phyloP scores from a whole-genome alignment of 2,113 vertebrate species.

The Nyctibius bracteatus region DNA sequence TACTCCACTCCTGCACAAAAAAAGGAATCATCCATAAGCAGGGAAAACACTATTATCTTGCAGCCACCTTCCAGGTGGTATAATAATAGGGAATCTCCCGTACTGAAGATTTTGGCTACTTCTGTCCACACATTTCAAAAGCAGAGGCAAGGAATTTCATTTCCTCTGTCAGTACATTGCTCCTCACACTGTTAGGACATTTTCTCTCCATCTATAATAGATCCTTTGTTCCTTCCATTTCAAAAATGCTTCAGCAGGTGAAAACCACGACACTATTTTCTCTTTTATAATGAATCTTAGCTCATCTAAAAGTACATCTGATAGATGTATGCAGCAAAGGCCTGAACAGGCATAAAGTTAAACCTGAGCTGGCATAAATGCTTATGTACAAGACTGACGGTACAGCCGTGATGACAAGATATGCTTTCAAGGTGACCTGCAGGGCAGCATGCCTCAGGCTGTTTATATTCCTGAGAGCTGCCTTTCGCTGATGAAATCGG shows the following conservation, averaged over 20 bases:
- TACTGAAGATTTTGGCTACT: not conserved
- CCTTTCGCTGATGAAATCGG: not conserved
- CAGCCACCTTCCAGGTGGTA: not conserved
- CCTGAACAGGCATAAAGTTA: not conserved
- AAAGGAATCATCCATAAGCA: not conserved
- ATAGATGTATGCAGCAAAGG: not conserved
- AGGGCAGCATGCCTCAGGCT: not conserved
- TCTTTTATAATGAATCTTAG: not conserved
- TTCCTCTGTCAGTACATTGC: conserved; percentile 19
- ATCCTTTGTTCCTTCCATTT: conserved; percentile 18
- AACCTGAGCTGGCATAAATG: conserved; percentile 1
- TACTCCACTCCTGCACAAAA: not conserved
- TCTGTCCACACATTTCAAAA: not conserved
- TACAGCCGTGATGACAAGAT: not conserved
- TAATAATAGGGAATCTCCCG: not conserved
- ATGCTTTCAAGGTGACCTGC: conserved; percentile 32
- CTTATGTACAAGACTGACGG: not conserved
- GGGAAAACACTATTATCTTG: not conserved
- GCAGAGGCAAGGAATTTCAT: not conserved
- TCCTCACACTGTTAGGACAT: not conserved
- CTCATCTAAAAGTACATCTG: not conserved
- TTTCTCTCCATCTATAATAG: not conserved
- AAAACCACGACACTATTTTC: not conserved
- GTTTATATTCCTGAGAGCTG: conserved; percentile 3
- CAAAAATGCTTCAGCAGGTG: not conserved